Conservation (phyloP, 2,888 invertebrate genomes). For the Autographa pulchrina region DNA sequence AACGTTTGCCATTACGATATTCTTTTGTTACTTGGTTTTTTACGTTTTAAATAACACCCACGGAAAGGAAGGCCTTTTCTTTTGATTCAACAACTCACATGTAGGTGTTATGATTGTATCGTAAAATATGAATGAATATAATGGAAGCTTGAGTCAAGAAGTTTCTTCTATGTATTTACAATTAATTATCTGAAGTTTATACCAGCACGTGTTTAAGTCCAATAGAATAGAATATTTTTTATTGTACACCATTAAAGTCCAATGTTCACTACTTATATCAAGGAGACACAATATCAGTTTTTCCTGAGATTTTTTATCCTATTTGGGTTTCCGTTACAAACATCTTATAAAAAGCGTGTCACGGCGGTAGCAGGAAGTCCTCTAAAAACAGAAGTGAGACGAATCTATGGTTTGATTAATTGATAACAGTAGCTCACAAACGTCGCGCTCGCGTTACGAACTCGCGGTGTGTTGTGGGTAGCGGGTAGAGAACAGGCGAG, state of each 20-base stretch:
- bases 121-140: neutral
- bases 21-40: neutral
- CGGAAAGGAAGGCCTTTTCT: neutral
- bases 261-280: neutral
- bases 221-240: no score
- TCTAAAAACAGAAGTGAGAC: conserved; percentile 72
- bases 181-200: neutral
- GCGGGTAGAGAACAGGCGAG: conserved; percentile 14
- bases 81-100: no score
- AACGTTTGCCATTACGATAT: neutral
- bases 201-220: neutral
- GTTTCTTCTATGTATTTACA: neutral
- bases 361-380: conserved; percentile 43
- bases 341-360: conserved; percentile 35
- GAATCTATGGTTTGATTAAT: conserved; percentile 77
- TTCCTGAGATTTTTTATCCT: conserved; percentile 8
- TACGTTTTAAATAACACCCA: neutral
- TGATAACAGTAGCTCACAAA: conserved; percentile 75
- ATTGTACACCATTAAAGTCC: no score
- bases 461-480: conserved; percentile 55
- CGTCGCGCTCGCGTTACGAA: conserved; percentile 59
- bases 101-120: neutral
- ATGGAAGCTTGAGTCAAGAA: neutral
- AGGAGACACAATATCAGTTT: neutral
- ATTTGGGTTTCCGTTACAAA: conserved; percentile 13